phyloP scores from a whole-genome alignment of 2,888 invertebrate species.

The Caenorhabditis imperialis region DNA sequence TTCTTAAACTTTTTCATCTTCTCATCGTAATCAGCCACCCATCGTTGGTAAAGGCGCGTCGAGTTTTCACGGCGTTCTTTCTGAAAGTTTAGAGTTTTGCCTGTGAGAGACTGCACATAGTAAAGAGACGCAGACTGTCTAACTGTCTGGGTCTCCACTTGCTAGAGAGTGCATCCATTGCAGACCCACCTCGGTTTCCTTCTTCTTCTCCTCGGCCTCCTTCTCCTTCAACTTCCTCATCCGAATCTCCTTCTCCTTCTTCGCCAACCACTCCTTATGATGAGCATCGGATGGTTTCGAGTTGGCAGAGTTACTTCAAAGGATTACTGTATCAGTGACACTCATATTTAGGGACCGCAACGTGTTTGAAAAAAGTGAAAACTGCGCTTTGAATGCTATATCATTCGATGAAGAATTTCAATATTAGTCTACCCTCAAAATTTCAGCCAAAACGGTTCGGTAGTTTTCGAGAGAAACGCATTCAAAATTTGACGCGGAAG shows the following conservation, averaged over 20 bases:
- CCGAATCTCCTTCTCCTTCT: constrained; percentile 39
- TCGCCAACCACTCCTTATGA: constrained; percentile 54
- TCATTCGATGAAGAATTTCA: no score
- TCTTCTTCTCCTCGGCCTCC: constrained; percentile 32
- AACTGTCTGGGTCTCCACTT: no score
- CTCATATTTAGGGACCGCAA: no score
- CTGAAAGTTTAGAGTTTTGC: constrained; percentile 19
- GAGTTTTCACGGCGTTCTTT: constrained; percentile 54
- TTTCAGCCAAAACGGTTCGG: no score
- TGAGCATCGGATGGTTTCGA: constrained; percentile 18
- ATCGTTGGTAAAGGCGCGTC: constrained; percentile 48
- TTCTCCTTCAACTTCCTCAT: constrained; percentile 25
- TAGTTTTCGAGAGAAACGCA: no score
- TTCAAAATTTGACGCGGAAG: no score
- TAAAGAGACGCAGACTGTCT: no score
- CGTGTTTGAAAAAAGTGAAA: no score
- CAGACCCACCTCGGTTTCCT: constrained; percentile 20
- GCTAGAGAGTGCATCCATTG: background rate
- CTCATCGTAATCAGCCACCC: constrained; percentile 51
- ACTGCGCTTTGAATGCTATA: no score
- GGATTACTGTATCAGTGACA: no score
- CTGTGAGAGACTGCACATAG: no score
- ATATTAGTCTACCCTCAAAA: no score
- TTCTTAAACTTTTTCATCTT: constrained; percentile 13
- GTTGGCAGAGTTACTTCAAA: constrained; percentile 15